Conservation (phyloP, 2,113 vertebrate genomes). For the Odocoileus hemionus region DNA sequence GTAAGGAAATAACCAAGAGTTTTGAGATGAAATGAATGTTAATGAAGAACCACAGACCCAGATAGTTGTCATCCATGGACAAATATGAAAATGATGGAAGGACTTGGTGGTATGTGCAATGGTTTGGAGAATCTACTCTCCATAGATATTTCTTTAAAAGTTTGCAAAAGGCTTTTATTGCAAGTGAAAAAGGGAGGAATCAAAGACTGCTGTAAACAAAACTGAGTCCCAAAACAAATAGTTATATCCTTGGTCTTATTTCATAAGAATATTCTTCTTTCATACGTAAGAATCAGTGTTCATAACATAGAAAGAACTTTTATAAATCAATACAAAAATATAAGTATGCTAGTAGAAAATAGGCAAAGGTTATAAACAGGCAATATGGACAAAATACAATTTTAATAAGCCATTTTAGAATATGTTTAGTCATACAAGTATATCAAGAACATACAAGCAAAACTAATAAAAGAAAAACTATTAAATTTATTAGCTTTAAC, state of each 20-base stretch:
- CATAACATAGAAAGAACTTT: neutral
- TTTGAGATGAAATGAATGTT: neutral
- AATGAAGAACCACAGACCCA: neutral
- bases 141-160: neutral
- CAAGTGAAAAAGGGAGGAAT: neutral
- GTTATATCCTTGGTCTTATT: neutral
- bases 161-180: neutral
- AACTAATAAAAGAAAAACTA: neutral
- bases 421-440: neutral
- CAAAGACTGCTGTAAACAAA: neutral
- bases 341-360: neutral
- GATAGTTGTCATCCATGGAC: neutral
- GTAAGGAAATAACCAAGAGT: neutral
- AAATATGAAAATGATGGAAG: neutral
- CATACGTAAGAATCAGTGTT: neutral
- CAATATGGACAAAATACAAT: neutral
- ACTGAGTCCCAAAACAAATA: neutral
- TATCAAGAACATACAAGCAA: neutral
- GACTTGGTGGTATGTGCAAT: neutral
- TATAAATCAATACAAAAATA: neutral
- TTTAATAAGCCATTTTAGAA: neutral
- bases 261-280: neutral
- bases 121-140: neutral
- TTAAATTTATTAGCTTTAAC: neutral
- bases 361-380: neutral